These are phyloP conservation scores for Keiferia lycopersicella DNA, from an alignment of 2,888 invertebrate species.

Conservation along the genomic window DNA sequence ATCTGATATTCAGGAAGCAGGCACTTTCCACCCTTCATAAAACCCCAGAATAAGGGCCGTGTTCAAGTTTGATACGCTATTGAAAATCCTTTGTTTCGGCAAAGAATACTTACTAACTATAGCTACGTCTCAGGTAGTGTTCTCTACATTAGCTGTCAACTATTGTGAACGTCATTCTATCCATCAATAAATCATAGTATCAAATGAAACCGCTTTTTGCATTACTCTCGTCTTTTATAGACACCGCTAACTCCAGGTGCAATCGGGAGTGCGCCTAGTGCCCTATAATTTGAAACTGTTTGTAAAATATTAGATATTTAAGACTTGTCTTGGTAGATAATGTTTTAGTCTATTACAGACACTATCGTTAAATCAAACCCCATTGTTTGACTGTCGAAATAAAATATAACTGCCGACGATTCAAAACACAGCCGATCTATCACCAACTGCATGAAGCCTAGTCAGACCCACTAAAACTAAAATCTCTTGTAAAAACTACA, in stretches of 20 bases:
- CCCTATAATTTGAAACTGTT: not conserved
- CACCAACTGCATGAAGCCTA: not conserved
- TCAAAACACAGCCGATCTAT: not conserved
- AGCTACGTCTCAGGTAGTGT: too few species aligned
- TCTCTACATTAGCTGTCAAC: not conserved
- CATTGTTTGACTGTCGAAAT: slow-evolving; percentile 7
- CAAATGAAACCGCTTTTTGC: too few species aligned
- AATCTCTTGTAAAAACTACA: too few species aligned
- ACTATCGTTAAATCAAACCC: not conserved
- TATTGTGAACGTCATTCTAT: not conserved
- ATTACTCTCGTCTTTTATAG: too few species aligned
- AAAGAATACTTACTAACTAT: too few species aligned
- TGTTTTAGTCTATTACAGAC: not conserved
- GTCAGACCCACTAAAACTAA: not conserved
- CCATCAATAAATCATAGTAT: too few species aligned
- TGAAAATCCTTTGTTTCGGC: not conserved
- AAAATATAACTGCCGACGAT: not conserved
- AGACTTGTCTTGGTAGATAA: not conserved
- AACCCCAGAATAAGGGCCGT: not conserved
- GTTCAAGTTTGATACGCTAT: not conserved
- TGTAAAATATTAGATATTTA: not conserved
- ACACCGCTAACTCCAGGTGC: too few species aligned
- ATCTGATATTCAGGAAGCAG: slow-evolving; percentile 12
- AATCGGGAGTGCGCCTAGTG: too few species aligned
- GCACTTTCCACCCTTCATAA: slow-evolving; percentile 8